Percentiles rank a stretch among this genome's conserved stretches.
These are phyloP conservation scores for Holocentrus rufus DNA, from an alignment of 2,797 vertebrate genomes.

Conservation along the genomic window DNA sequence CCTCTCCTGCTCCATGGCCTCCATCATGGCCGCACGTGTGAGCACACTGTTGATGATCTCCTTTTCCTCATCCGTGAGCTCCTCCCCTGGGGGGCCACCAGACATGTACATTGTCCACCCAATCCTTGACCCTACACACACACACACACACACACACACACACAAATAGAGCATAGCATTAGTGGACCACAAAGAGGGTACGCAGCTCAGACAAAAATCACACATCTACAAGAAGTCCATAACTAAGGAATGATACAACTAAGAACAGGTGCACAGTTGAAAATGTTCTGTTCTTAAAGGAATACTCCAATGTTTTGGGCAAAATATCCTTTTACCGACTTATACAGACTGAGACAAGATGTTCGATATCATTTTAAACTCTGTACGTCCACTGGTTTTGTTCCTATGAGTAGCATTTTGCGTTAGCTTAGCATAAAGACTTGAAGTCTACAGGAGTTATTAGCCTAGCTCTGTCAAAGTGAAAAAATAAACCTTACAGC, in stretches of 20 bases:
- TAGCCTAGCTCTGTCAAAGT: no score
- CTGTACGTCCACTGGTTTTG: no score
- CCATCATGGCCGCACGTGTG: conserved; percentile 91
- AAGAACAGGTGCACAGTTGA: conserved; percentile 30
- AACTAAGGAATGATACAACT: conserved; percentile 8
- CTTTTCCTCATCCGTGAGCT: conserved; percentile 96
- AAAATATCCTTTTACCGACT: no score
- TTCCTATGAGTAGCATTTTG: no score
- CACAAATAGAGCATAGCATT: conserved; percentile 6
- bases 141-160: conserved; percentile 10
- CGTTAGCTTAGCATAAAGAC: no score
- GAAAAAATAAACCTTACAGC: no score
- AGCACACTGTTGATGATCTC: conserved; percentile 95
- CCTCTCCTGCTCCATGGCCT: conserved; percentile 90
- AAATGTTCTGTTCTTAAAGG: conserved; percentile 11
- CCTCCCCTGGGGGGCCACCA: conserved; percentile 73
- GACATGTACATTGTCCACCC: conserved; percentile 61
- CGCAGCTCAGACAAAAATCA: conserved; percentile 7
- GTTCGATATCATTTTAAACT: no score
- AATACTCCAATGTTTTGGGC: no score
- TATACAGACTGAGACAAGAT: no score
- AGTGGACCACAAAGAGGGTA: conserved; percentile 10
- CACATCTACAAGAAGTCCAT: conserved; percentile 29
- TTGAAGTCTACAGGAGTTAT: no score
- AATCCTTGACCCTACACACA: conserved; percentile 31